Percentiles rank a stretch among this genome's conserved stretches.
Evolutionary conservation across 2,113 vertebrate genomes (phyloP).

Genomic region (Halichoerus grypus): DNA sequence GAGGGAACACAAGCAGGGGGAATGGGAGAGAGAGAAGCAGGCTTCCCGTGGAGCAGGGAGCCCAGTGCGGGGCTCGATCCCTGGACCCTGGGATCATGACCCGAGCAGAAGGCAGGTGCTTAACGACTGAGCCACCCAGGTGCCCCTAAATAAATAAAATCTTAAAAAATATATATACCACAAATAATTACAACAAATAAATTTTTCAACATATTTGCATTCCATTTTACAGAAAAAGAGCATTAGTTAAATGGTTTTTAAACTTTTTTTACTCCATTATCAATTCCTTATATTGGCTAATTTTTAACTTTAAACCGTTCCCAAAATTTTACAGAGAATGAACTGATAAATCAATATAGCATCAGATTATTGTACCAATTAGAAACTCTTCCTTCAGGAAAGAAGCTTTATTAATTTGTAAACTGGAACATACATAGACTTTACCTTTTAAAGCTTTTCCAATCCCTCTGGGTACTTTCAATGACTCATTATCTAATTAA

Average conservation of each 20-base stretch:
- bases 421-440: conserved; percentile 19
- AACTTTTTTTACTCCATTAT: conserved; percentile 22
- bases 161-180: background rate
- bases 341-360: background rate
- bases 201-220: conserved; percentile 31
- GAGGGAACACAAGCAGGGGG: no score
- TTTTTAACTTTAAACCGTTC: conserved; percentile 22
- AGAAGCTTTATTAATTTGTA: conserved; percentile 32
- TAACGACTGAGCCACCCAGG: no score
- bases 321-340: conserved; percentile 18
- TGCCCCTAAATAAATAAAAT: no score
- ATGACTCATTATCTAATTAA: conserved; percentile 54
- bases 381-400: conserved; percentile 14
- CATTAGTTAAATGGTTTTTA: conserved; percentile 7
- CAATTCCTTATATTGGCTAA: background rate
- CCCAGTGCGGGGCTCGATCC: no score
- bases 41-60: no score
- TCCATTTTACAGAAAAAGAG: conserved; percentile 40
- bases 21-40: no score
- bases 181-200: conserved; percentile 15
- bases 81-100: no score
- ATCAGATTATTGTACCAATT: conserved; percentile 38
- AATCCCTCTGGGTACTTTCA: conserved; percentile 4
- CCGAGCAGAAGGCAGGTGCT: no score
- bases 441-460: conserved; percentile 57